A percentile compares a stretch with the other conserved stretches of the same genome.
Evolutionary conservation across 2,797 vertebrate species (phyloP).

Genomic region (Centroberyx gerrardi): DNA sequence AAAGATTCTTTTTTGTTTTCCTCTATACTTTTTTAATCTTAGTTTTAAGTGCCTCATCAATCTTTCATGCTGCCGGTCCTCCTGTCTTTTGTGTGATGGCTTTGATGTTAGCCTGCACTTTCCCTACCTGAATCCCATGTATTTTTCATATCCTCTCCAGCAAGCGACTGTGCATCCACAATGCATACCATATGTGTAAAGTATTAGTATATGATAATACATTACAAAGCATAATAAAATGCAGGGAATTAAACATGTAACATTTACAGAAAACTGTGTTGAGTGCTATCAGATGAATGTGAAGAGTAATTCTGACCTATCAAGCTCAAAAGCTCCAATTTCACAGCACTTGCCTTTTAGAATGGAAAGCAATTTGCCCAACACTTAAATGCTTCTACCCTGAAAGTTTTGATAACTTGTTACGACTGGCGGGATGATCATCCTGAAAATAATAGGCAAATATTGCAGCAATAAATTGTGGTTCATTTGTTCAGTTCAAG

Average conservation of each 20-base stretch:
- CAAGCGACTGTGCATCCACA: conserved; percentile 55
- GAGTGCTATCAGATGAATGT: conserved; percentile 9
- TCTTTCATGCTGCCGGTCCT: conserved; percentile 78
- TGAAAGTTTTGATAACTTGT: conserved; percentile 42
- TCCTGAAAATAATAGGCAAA: conserved; percentile 40
- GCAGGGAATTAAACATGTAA: conserved; percentile 10
- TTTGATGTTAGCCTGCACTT: conserved; percentile 82
- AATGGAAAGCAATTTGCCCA: conserved; percentile 31
- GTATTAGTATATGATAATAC: conserved; percentile 49
- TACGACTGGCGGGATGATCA: conserved; percentile 30
- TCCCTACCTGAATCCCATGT: conserved; percentile 76
- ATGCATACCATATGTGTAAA: conserved; percentile 19
- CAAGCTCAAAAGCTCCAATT: conserved; percentile 33
- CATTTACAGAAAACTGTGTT: neutral
- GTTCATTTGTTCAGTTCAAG: conserved; percentile 45
- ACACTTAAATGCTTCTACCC: neutral
- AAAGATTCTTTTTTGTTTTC: conserved; percentile 81
- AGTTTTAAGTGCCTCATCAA: conserved; percentile 84
- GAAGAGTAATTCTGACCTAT: conserved; percentile 21
- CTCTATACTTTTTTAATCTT: conserved; percentile 78
- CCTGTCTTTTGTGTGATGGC: conserved; percentile 77
- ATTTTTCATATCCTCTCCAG: conserved; percentile 77
- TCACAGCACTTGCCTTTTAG: conserved; percentile 20
- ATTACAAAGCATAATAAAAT: neutral
- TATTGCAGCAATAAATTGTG: conserved; percentile 35